Conservation (phyloP, 2,888 invertebrate genomes). For the Hydroisotoma schaefferi region DNA sequence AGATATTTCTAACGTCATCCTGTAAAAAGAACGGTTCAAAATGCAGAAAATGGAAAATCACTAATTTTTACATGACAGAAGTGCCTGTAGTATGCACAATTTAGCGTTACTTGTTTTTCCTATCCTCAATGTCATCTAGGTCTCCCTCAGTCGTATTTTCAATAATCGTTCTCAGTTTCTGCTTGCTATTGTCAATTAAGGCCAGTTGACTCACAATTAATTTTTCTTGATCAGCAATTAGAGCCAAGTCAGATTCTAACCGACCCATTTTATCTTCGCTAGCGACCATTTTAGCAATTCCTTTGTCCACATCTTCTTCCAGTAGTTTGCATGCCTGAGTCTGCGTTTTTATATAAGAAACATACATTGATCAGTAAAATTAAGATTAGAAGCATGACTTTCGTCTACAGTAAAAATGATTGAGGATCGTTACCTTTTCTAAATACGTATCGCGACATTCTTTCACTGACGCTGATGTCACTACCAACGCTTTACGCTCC, state of each 20-base stretch:
- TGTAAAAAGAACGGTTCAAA: no score
- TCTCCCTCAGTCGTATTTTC: constrained; percentile 43
- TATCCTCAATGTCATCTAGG: constrained; percentile 9
- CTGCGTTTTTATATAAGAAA: constrained; percentile 9
- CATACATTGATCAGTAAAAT: neutral
- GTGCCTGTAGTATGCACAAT: no score
- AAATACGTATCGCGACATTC: constrained; percentile 30
- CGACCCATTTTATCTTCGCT: constrained; percentile 44
- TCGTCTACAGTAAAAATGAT: neutral
- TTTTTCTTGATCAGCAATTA: constrained; percentile 47
- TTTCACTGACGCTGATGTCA: constrained; percentile 25
- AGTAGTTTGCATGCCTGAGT: constrained; percentile 32
- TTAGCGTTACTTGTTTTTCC: constrained; percentile 20
- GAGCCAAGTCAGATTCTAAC: constrained; percentile 43
- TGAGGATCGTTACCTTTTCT: constrained; percentile 22
- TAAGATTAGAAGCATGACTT: neutral
- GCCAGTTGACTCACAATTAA: constrained; percentile 45
- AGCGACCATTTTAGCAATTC: constrained; percentile 40
- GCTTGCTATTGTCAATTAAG: constrained; percentile 47
- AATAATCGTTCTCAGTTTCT: constrained; percentile 46
- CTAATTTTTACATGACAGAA: neutral
- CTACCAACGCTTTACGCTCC: constrained; percentile 31
- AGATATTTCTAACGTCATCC: constrained; percentile 24
- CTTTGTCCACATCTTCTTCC: constrained; percentile 37
- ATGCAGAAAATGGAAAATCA: no score